Conservation (phyloP, 2,113 vertebrate genomes). For the Lophochroa leadbeateri region DNA sequence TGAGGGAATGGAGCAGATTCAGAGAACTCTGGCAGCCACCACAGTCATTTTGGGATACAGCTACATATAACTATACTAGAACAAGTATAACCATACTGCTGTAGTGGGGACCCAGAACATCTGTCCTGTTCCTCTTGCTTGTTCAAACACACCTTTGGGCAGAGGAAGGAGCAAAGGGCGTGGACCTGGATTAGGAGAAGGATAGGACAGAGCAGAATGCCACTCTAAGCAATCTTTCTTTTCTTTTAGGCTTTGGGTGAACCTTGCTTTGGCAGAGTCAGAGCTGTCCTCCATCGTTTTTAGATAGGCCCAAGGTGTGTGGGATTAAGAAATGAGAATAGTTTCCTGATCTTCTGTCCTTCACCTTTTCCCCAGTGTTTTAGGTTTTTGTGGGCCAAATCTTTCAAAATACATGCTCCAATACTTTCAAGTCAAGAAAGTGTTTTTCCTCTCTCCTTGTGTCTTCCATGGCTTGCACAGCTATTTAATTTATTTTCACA, state of each 20-base stretch:
- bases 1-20: fast-evolving
- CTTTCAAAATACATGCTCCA: not conserved
- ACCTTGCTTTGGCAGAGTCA: not conserved
- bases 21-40: not conserved
- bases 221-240: not conserved
- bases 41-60: not conserved
- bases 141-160: not conserved
- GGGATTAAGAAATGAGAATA: fast-evolving
- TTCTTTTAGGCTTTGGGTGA: not conserved
- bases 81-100: not conserved
- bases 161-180: not conserved
- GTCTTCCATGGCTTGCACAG: not conserved
- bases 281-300: not conserved
- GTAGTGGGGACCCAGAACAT: not conserved
- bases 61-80: not conserved
- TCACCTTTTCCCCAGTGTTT: not conserved
- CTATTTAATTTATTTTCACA: not conserved
- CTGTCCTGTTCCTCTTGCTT: not conserved
- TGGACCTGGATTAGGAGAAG: not conserved
- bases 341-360: not conserved
- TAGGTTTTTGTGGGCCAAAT: not conserved
- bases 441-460: not conserved
- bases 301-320: not conserved
- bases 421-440: not conserved
- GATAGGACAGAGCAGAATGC: not conserved